These are phyloP conservation scores for Kryptolebias ocellatus DNA, from an alignment of 2,797 vertebrate genomes.

Conservation along the genomic window DNA sequence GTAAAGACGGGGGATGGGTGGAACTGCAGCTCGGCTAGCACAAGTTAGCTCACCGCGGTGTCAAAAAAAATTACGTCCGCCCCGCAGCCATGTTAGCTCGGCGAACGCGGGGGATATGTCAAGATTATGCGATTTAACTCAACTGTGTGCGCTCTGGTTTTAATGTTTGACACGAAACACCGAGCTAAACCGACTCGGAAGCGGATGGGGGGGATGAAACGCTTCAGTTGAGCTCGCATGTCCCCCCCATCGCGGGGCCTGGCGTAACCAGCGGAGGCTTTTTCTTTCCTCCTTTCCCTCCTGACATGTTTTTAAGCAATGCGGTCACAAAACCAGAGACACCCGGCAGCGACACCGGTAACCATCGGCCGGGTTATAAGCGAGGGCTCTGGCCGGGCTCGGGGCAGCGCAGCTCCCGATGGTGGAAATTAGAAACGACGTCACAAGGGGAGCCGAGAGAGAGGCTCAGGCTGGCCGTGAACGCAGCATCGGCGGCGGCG, in stretches of 20 bases:
- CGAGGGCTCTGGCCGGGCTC: slow-evolving; percentile 26
- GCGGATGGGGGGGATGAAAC: slow-evolving; percentile 1
- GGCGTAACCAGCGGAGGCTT: slow-evolving; percentile 40
- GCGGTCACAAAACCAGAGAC: slow-evolving; percentile 1
- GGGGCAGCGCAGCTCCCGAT: slow-evolving; percentile 50
- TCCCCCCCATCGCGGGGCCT: slow-evolving; percentile 48
- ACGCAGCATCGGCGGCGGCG: slow-evolving; percentile 37
- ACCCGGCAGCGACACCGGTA: not conserved
- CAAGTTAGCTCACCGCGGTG: slow-evolving; percentile 45
- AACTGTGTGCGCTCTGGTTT: not conserved
- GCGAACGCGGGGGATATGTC: not conserved
- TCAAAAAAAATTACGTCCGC: slow-evolving; percentile 46
- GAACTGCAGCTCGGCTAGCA: slow-evolving; percentile 63
- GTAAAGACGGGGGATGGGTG: slow-evolving; percentile 80
- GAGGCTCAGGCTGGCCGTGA: slow-evolving; percentile 60
- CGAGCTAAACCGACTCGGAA: slow-evolving; percentile 14
- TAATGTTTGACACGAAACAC: not conserved
- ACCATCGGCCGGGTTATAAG: accelerated
- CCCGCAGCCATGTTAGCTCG: not conserved
- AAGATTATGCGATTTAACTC: accelerated
- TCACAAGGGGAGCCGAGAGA: slow-evolving; percentile 77
- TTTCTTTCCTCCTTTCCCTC: slow-evolving; percentile 4
- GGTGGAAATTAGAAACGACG: slow-evolving; percentile 83
- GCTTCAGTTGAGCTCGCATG: slow-evolving; percentile 47
- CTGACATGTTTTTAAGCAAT: slow-evolving; percentile 50